Percentiles rank a stretch among this genome's conserved stretches.
phyloP scores from a whole-genome alignment of 2,888 invertebrate genomes.

The Lathronympha strigana region DNA sequence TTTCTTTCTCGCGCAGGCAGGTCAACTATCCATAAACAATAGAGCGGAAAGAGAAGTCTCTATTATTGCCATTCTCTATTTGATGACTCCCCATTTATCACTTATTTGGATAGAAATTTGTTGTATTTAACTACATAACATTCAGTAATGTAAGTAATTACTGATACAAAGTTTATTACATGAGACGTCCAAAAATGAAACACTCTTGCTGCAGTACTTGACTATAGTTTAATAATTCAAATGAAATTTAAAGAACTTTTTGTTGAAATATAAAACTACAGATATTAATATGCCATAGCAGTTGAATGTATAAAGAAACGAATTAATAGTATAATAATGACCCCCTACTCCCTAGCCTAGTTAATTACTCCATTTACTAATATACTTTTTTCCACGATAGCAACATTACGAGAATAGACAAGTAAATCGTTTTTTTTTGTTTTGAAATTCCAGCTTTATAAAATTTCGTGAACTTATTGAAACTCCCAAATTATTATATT shows the following conservation, averaged over 20 bases:
- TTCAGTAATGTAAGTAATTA: background rate
- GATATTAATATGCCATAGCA: too few relatives aligned
- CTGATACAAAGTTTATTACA: background rate
- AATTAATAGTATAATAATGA: too few relatives aligned
- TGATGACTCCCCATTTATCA: conserved; percentile 19
- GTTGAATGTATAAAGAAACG: too few relatives aligned
- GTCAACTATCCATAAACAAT: conserved; percentile 65
- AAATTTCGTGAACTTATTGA: too few relatives aligned
- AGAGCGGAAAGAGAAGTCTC: conserved; percentile 59
- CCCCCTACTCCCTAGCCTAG: background rate
- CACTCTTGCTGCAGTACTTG: too few relatives aligned
- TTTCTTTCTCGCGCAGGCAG: conserved; percentile 70
- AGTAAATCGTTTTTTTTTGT: background rate
- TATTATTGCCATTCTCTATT: conserved; percentile 30
- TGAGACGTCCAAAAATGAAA: too few relatives aligned
- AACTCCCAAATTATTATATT: background rate
- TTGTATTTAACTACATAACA: background rate
- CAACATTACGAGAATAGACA: conserved; percentile 34
- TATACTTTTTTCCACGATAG: background rate
- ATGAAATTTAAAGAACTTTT: too few relatives aligned
- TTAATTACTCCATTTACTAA: conserved; percentile 6
- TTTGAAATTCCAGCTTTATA: background rate
- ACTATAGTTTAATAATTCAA: too few relatives aligned
- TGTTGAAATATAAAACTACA: too few relatives aligned
- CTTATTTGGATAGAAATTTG: background rate